Base-by-base conservation (phyloP, 2,797 vertebrate genomes). In the Prunella strophiata region DNA sequence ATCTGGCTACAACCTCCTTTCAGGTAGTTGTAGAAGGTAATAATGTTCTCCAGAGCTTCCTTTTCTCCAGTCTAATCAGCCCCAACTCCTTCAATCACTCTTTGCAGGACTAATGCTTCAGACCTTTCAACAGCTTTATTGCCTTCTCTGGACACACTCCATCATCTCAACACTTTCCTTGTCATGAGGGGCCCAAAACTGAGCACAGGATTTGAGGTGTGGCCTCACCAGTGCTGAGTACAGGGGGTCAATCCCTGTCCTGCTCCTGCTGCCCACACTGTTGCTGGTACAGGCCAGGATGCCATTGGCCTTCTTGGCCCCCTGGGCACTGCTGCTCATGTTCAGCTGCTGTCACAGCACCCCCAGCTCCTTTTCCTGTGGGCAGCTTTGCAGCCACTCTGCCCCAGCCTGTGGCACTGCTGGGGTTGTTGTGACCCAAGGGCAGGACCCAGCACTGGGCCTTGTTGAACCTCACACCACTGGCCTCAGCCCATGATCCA, bases 201-300 rank as follows among this genome's bases (percentile, higher is more conserved):
- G 10, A 10, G 6, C 17, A 8, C 21, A 52, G 14, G 0, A 21
- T 11, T 75, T 0, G 0, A 54, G 50, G 5, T 50, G 36, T 0
- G 0, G 2, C 6, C 29, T 71, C 48, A 15, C 5, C 13, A 66
- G 14, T 40, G 6, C 32, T 0, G 0, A 38, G 10, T 4, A 32
- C 6, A 42, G 7, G 2, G 2, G 2, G 0, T 13, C 2, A 3
- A 58, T 63, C 52, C 16, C 30, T 38, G 47, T 9, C 22, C 52
- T 86, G 6, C 0, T 40, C 58, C 77, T 76, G 30, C 73, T 76
- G 76, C 5, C 20, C 58, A 67, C 52, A 42, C 15, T 1, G 0
- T 13, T 66, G 3, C 38, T 71, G 52, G 0, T 2, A 0, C 19
- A 68, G 13, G 9, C n/a, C 75, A 81, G 66, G 36, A 27, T 81